A percentile compares a stretch with the other conserved stretches of the same genome.
phyloP scores from a whole-genome alignment of 2,888 invertebrate species.

The Pseudanteris insignis region DNA sequence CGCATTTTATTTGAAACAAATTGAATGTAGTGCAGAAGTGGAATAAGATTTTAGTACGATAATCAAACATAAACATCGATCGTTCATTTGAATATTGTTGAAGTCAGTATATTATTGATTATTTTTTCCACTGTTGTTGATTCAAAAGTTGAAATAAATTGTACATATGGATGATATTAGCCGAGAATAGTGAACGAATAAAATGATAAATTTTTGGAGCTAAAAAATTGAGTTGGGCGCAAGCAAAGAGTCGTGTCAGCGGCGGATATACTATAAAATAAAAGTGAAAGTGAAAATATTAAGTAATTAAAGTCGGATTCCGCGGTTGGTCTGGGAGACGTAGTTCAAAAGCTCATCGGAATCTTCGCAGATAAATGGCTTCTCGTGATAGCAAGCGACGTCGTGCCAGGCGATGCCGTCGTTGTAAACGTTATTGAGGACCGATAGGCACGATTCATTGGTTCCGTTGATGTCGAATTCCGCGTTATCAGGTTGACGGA shows the following conservation, averaged over 20 bases:
- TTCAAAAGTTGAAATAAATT: too few species aligned
- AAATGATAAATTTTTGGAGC: slow-evolving; percentile 7
- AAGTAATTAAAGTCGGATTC: slow-evolving; percentile 77
- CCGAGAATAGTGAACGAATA: too few species aligned
- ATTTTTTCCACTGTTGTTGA: too few species aligned
- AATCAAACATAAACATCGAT: too few species aligned
- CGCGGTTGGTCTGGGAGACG: slow-evolving; percentile 84
- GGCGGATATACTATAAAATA: slow-evolving; percentile 18
- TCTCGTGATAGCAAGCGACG: slow-evolving; percentile 92
- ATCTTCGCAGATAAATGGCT: slow-evolving; percentile 91
- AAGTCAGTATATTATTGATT: too few species aligned
- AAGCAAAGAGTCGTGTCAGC: slow-evolving; percentile 21
- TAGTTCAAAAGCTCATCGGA: slow-evolving; percentile 88
- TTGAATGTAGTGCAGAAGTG: too few species aligned
- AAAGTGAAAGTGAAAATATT: slow-evolving; percentile 25
- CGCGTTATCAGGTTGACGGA: slow-evolving; percentile 88
- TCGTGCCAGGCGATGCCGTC: slow-evolving; percentile 95
- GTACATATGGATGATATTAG: too few species aligned
- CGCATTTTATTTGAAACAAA: too few species aligned
- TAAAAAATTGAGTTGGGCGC: slow-evolving; percentile 24
- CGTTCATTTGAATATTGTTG: too few species aligned
- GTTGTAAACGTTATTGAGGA: slow-evolving; percentile 91
- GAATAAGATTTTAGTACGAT: too few species aligned
- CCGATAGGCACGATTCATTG: slow-evolving; percentile 85
- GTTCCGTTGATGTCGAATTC: slow-evolving; percentile 91